Evolutionary conservation across 2,113 vertebrate genomes (phyloP).

Genomic region (Colaptes auratus): DNA sequence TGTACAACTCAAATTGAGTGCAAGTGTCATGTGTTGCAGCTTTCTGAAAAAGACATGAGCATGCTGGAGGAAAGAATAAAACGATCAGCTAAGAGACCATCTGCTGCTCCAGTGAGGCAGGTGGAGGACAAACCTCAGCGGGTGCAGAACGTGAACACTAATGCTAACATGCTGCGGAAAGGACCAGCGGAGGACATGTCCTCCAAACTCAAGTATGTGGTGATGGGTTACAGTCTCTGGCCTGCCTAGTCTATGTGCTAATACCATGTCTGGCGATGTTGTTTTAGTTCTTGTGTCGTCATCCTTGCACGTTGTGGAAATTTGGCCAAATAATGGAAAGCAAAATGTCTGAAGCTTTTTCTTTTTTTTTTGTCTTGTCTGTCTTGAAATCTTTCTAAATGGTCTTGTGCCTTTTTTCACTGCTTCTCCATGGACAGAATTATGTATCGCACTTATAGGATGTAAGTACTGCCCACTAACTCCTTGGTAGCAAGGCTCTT

Average conservation of each 20-base stretch:
- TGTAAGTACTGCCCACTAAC: slow-evolving; percentile 94
- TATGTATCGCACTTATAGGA: slow-evolving; percentile 99
- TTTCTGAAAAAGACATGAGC: slow-evolving; percentile 99
- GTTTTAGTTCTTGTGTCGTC: slow-evolving; percentile 66
- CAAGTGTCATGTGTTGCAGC: slow-evolving; percentile 70
- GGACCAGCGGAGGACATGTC: slow-evolving; percentile 90
- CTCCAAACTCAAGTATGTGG: slow-evolving; percentile 93
- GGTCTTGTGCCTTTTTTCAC: slow-evolving; percentile 88
- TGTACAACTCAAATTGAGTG: neutral
- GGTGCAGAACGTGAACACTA: slow-evolving; percentile 80
- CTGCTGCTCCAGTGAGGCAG: slow-evolving; percentile 81
- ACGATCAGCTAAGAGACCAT: slow-evolving; percentile 90
- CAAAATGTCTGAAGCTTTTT: slow-evolving; percentile 73
- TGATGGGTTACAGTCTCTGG: neutral
- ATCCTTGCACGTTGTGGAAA: slow-evolving; percentile 69
- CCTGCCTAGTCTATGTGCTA: slow-evolving; percentile 43
- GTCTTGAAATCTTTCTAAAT: slow-evolving; percentile 85
- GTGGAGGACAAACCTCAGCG: slow-evolving; percentile 84
- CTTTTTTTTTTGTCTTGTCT: slow-evolving; percentile 75
- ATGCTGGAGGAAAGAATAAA: slow-evolving; percentile 99
- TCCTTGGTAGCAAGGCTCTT: slow-evolving; percentile 77
- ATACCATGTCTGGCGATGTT: slow-evolving; percentile 43
- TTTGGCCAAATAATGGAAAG: slow-evolving; percentile 44
- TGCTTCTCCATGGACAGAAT: slow-evolving; percentile 96
- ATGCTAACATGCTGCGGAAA: slow-evolving; percentile 84